Base-by-base conservation (phyloP, 2,888 invertebrate species). In the Amiota communis region DNA sequence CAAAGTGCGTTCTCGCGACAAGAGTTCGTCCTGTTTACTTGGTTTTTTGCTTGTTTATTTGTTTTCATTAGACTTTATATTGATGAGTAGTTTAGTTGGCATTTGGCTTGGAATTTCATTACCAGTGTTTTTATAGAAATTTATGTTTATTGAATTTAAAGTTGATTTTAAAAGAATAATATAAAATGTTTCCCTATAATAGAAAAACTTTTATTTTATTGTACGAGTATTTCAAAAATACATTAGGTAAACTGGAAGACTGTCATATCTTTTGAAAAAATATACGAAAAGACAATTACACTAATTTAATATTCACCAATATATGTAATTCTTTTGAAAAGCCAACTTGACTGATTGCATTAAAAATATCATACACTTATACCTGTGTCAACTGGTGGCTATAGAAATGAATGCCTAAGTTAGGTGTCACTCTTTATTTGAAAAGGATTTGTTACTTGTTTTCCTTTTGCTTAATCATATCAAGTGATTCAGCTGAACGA, bases 51-150 rank as follows among this genome's bases (percentile, higher is more conserved):
- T 56, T 57, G 46, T 48, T 77, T 84, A 77, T 75, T 81, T 82
- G 72, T 77, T 78, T 79, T 77, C 70, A 74, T 81, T 81, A 73
- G 79, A 75, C 74, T 76, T 78, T 65, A 15, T 65, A 65, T 65
- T 48, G 65, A 65, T 65, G 65, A 65, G 48, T 47, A 65, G 48
- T 65, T 51, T 4, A 12, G n/a, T 51, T 51, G 53, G 53, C 13
- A 51, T 51, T 51, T 51, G 53, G 4, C 53, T 8, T 51, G 53
- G 12, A 51, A 51, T 51, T 51, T 51, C 53, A 51, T 51, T 36
- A 4, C 6, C 0, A 36, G 6, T 36, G 6, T 23, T 23, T 23
- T 23, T 23, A 23, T 3, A 23, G 23, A 23, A 3, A 2, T 36
- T 36, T 36, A 36, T 36, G 36, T 36, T 36, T 36, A 36, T 36